These are phyloP conservation scores for Seira ritae DNA, from an alignment of 2,888 invertebrate genomes.

Conservation along the genomic window DNA sequence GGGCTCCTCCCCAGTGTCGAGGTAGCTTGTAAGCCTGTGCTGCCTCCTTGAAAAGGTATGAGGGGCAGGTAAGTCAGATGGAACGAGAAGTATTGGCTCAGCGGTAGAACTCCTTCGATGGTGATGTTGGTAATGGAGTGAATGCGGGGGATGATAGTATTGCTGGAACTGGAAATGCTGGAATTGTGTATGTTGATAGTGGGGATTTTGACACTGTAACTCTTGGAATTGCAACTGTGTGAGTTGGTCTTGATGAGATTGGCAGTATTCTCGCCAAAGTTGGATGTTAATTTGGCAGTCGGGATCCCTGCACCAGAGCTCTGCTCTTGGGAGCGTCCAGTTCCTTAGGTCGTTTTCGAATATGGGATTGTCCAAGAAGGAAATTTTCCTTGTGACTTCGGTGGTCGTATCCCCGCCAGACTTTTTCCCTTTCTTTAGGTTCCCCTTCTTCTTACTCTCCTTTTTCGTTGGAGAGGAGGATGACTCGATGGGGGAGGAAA, in stretches of 20 bases:
- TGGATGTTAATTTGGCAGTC: constrained; percentile 63
- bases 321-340: constrained; percentile 67
- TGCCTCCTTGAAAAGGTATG: constrained; percentile 24
- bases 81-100: constrained; percentile 23
- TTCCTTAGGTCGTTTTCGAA: constrained; percentile 54
- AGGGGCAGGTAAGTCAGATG: constrained; percentile 36
- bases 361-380: constrained; percentile 64
- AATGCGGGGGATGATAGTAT: constrained; percentile 35
- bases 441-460: constrained; percentile 7
- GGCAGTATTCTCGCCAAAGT: constrained; percentile 59
- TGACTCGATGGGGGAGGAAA: constrained; percentile 4
- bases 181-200: constrained; percentile 23
- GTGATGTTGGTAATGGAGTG: constrained; percentile 23
- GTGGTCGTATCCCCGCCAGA: constrained; percentile 8
- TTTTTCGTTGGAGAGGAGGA: constrained; percentile 24
- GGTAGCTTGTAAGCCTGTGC: constrained; percentile 23
- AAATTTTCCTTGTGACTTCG: constrained; percentile 5
- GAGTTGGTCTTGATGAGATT: constrained; percentile 45
- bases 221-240: constrained; percentile 57
- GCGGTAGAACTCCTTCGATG: constrained; percentile 6
- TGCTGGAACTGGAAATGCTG: constrained; percentile 34
- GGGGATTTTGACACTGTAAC: constrained; percentile 37
- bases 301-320: constrained; percentile 68
- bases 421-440: constrained; percentile 40
- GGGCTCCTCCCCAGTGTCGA: constrained; percentile 30